Evolutionary conservation across 2,113 vertebrate genomes (phyloP).

Genomic region (Suncus etruscus): DNA sequence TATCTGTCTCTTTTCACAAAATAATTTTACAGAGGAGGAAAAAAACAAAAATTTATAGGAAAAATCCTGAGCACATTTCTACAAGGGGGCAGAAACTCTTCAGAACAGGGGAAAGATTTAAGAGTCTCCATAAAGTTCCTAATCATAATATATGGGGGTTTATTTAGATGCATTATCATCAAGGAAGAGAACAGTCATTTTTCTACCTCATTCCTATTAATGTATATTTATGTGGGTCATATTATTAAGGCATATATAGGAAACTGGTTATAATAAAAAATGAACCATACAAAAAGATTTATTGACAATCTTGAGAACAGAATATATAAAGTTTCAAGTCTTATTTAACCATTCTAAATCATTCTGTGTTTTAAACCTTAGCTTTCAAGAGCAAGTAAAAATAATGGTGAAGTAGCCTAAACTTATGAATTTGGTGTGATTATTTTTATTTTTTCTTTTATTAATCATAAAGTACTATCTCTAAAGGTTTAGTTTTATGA

Average conservation of each 20-base stretch:
- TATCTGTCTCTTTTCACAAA: not conserved
- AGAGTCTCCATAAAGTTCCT: not conserved
- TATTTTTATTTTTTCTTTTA: conserved; percentile 38
- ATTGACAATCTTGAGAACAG: not conserved
- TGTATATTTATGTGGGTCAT: not conserved
- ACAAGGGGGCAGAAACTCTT: not conserved
- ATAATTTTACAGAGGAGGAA: not conserved
- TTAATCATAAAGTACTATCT: not conserved
- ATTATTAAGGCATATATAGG: not conserved
- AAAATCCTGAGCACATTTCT: not conserved
- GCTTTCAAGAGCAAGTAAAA: conserved; percentile 54
- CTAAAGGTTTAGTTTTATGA: conserved; percentile 62
- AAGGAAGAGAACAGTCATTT: not conserved
- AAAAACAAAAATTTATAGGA: not conserved
- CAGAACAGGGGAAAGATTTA: not conserved
- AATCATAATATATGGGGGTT: not conserved
- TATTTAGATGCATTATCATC: not conserved
- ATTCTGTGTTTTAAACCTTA: conserved; percentile 39
- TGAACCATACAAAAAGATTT: not conserved
- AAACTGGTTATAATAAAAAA: conserved; percentile 1
- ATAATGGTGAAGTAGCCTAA: conserved; percentile 47
- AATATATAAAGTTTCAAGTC: not conserved
- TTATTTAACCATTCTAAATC: conserved; percentile 1
- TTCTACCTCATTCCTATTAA: not conserved
- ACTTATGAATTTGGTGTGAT: conserved; percentile 50